Percentiles rank a stretch among this genome's conserved stretches.
Evolutionary conservation across 2,888 invertebrate species (phyloP).

Genomic region (Teinopalpus imperialis): DNA sequence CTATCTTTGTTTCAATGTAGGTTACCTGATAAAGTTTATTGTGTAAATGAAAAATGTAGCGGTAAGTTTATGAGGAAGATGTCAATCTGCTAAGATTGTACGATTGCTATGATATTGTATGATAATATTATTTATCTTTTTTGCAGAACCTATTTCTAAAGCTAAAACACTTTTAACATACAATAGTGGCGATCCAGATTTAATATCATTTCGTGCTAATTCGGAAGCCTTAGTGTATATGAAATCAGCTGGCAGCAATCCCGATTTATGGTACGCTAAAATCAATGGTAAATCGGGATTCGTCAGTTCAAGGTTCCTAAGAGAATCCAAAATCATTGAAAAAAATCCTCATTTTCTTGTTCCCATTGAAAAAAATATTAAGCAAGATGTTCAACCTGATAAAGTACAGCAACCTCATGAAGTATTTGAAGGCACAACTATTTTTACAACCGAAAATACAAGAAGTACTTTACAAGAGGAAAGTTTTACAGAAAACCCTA

Average conservation of each 20-base stretch:
- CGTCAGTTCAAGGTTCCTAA: slow-evolving; percentile 80
- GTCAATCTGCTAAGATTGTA: slow-evolving; percentile 39
- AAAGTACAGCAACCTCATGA: slow-evolving; percentile 68
- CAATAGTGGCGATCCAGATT: slow-evolving; percentile 72
- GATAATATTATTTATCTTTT: slow-evolving; percentile 23
- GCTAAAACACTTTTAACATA: slow-evolving; percentile 83
- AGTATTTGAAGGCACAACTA: slow-evolving; percentile 86
- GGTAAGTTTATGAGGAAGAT: slow-evolving; percentile 70
- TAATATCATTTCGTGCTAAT: slow-evolving; percentile 84
- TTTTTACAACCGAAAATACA: slow-evolving; percentile 64
- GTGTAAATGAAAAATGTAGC: slow-evolving; percentile 86
- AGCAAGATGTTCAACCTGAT: slow-evolving; percentile 52
- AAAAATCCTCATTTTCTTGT: slow-evolving; percentile 60
- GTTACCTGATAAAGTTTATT: slow-evolving; percentile 86
- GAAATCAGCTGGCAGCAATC: slow-evolving; percentile 85
- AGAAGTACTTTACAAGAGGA: slow-evolving; percentile 29
- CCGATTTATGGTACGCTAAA: slow-evolving; percentile 86
- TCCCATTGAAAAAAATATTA: slow-evolving; percentile 39
- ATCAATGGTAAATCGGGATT: slow-evolving; percentile 87
- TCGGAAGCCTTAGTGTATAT: slow-evolving; percentile 84
- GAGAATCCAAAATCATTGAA: slow-evolving; percentile 80
- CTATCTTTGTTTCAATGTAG: slow-evolving; percentile 59
- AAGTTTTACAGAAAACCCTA: slow-evolving; percentile 35
- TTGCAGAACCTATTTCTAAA: slow-evolving; percentile 83
- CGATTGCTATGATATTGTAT: slow-evolving; percentile 18